Conservation (phyloP, 2,113 vertebrate genomes). For the Chaetops frenatus region DNA sequence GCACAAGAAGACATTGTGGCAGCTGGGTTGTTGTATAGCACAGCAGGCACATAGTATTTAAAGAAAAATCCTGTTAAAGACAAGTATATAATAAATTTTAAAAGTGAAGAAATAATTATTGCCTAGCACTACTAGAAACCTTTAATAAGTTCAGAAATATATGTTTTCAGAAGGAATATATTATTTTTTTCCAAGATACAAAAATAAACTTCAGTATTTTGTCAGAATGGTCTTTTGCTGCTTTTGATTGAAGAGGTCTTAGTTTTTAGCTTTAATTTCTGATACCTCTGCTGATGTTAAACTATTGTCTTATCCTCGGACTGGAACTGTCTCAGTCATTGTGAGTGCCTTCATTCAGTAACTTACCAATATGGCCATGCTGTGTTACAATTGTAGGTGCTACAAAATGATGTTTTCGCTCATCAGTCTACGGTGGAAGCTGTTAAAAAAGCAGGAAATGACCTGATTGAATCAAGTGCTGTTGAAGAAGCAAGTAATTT, state of each 20-base stretch:
- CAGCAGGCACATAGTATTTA: background rate
- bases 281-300: background rate
- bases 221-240: background rate
- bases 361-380: background rate
- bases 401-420: constrained; percentile 93
- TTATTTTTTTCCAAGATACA: background rate
- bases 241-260: background rate
- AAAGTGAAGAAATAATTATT: background rate
- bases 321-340: background rate
- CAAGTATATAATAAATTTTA: background rate
- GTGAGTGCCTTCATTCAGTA: background rate
- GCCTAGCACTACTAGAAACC: background rate
- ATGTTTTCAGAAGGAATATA: background rate
- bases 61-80: background rate
- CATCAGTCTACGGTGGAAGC: constrained; percentile 92
- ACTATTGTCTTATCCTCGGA: background rate
- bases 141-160: background rate
- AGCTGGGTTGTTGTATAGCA: background rate
- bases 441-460: constrained; percentile 90
- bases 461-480: constrained; percentile 87
- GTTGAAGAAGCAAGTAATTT: constrained; percentile 92
- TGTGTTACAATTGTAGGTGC: constrained; percentile 77
- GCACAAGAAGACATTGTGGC: rapidly evolving
- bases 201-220: background rate
- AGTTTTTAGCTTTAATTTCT: background rate